Percentiles rank a stretch among this genome's conserved stretches.
Conservation (phyloP, 1,140 invertebrate genomes). For the Oryctes rhinoceros region DNA sequence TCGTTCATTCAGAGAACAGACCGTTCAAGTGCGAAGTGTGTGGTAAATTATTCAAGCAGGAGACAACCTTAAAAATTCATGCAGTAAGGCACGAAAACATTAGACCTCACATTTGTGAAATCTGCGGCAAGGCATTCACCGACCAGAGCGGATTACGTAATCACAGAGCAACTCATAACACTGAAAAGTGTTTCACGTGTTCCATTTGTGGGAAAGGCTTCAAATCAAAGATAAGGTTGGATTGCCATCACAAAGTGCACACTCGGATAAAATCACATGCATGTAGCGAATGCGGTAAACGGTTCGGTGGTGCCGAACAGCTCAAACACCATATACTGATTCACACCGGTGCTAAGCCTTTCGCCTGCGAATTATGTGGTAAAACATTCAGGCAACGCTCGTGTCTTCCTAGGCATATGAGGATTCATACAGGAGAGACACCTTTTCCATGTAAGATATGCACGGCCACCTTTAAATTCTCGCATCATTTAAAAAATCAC, state of each 20-base stretch:
- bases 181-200: not conserved
- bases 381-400: not conserved
- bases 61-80: constrained; percentile 65
- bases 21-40: constrained; percentile 74
- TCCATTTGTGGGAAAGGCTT: constrained; percentile 43
- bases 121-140: not conserved
- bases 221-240: constrained; percentile 44
- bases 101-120: constrained; percentile 55
- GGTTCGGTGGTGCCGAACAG: constrained; percentile 63
- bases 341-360: constrained; percentile 7
- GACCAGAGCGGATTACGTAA: not conserved
- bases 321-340: constrained; percentile 42
- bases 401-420: not conserved
- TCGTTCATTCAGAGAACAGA: constrained; percentile 64
- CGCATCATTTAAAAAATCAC: not conserved
- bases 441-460: constrained; percentile 8
- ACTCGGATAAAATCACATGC: constrained; percentile 69
- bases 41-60: constrained; percentile 63
- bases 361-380: not conserved
- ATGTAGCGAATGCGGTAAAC: constrained; percentile 72
- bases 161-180: not conserved
- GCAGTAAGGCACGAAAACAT: constrained; percentile 73
- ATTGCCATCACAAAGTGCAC: constrained; percentile 67
- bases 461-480: not conserved
- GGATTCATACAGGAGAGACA: constrained; percentile 16